Conservation (phyloP, 2,113 vertebrate genomes). For the Chamaea fasciata region DNA sequence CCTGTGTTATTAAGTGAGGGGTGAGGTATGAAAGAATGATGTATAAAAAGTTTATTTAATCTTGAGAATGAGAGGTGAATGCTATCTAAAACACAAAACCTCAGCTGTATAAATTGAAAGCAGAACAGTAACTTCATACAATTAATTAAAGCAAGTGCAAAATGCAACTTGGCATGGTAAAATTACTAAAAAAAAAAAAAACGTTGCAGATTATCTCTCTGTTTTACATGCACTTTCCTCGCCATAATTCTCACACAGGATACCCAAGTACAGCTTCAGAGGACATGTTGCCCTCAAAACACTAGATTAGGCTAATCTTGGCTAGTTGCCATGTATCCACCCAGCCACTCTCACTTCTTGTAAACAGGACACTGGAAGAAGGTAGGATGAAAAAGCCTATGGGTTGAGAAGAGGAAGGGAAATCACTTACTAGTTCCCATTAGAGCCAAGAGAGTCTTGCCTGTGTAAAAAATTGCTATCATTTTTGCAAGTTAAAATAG, state of each 20-base stretch:
- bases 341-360: background rate
- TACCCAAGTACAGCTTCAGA: background rate
- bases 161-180: background rate
- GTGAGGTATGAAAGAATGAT: background rate
- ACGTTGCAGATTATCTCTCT: background rate
- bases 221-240: background rate
- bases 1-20: background rate
- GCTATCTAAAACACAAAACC: background rate
- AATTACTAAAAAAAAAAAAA: background rate
- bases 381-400: background rate
- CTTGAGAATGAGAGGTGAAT: background rate
- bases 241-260: background rate
- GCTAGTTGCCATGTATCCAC: background rate
- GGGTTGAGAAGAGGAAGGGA: background rate
- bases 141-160: background rate
- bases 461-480: background rate
- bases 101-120: background rate
- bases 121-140: background rate
- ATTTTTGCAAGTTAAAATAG: background rate
- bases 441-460: background rate
- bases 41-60: background rate
- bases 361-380: background rate
- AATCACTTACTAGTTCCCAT: background rate
- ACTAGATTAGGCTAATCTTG: background rate
- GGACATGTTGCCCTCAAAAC: background rate